phyloP scores from a whole-genome alignment of 2,797 vertebrate genomes.

The Denticeps clupeoides region DNA sequence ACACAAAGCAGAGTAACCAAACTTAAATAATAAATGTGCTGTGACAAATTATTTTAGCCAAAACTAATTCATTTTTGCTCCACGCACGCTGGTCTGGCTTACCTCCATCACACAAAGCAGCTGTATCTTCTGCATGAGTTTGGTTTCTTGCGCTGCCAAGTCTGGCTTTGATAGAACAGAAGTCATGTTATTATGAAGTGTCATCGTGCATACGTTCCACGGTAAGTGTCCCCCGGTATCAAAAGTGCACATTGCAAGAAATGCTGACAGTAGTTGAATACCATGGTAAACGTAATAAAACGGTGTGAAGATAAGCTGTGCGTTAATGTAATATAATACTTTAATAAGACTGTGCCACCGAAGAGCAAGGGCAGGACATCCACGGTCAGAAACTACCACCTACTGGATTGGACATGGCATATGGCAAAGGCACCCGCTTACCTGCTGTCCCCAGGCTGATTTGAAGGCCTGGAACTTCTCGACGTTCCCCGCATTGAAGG shows the following conservation, averaged over 20 bases:
- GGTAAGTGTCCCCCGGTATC: too few relatives aligned
- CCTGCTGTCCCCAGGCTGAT: conserved; percentile 91
- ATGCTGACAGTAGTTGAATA: too few relatives aligned
- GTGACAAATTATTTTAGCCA: not conserved
- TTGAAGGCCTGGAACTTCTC: conserved; percentile 89
- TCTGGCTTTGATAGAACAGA: conserved; percentile 85
- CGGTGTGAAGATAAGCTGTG: not conserved
- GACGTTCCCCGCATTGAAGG: conserved; percentile 91
- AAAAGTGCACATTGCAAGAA: too few relatives aligned
- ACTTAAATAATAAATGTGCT: too few relatives aligned
- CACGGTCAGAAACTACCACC: too few relatives aligned
- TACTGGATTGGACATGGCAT: too few relatives aligned
- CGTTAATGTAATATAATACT: not conserved
- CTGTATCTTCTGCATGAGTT: conserved; percentile 93
- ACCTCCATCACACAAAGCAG: conserved; percentile 97
- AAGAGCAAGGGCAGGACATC: too few relatives aligned
- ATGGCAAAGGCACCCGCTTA: too few relatives aligned
- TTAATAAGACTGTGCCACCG: not conserved
- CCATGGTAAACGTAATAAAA: too few relatives aligned
- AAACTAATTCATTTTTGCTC: not conserved
- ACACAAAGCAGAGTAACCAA: not conserved
- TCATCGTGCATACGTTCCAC: too few relatives aligned
- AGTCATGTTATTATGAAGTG: too few relatives aligned
- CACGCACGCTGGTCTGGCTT: too few relatives aligned
- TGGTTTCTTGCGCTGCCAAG: conserved; percentile 81